These are phyloP conservation scores for Lordiphosa andalusiaca DNA, from an alignment of 2,888 invertebrate genomes.

Conservation along the genomic window DNA sequence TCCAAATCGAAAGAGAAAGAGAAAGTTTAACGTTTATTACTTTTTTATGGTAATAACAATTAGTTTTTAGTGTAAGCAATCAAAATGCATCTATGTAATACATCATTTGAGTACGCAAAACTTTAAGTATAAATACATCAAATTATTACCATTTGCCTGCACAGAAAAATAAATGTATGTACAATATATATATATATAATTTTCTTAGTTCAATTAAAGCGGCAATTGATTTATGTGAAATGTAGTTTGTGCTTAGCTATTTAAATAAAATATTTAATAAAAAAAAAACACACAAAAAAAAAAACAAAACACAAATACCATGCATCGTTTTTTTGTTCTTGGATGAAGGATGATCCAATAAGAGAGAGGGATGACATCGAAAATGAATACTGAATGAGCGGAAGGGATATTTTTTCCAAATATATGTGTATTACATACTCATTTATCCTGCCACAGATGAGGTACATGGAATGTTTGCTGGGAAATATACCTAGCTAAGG, in stretches of 20 bases:
- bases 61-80: conserved; percentile 48
- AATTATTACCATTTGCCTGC: conserved; percentile 29
- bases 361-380: no score
- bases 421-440: no score
- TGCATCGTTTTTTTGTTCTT: not conserved
- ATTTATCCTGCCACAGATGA: no score
- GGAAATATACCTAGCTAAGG: no score
- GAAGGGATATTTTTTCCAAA: no score
- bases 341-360: no score
- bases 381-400: no score
- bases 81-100: conserved; percentile 33
- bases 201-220: conserved; percentile 55
- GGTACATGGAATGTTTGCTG: no score
- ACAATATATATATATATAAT: conserved; percentile 7
- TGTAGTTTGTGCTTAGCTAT: conserved; percentile 54
- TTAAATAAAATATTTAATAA: conserved; percentile 53
- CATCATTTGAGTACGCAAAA: conserved; percentile 37
- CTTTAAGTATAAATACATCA: conserved; percentile 19
- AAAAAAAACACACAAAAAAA: conserved; percentile 19
- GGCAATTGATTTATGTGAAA: conserved; percentile 64
- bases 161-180: conserved; percentile 12
- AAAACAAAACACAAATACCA: conserved; percentile 3
- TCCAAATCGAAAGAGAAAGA: conserved; percentile 9
- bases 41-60: conserved; percentile 64
- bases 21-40: conserved; percentile 64